Percentiles rank a stretch among this genome's conserved stretches.
phyloP scores from a whole-genome alignment of 2,888 invertebrate species.

The Conus canariensis region DNA sequence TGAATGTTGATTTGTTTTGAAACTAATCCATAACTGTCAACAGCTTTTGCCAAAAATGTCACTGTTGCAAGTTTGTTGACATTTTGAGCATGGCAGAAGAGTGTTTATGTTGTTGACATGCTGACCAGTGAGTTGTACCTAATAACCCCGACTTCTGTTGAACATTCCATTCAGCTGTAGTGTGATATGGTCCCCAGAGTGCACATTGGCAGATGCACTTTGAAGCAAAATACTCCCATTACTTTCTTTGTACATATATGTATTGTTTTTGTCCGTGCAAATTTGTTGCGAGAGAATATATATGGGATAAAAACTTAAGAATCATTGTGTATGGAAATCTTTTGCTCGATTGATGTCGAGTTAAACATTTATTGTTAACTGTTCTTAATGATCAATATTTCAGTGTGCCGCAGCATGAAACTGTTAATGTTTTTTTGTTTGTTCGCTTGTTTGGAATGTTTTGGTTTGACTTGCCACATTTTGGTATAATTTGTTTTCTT shows the following conservation, averaged over 20 bases:
- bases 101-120: background rate
- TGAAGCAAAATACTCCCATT: conserved; percentile 3
- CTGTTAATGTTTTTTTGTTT: no score
- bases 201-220: background rate
- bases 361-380: no score
- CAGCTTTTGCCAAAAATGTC: background rate
- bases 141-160: background rate
- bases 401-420: no score
- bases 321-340: no score
- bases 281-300: no score
- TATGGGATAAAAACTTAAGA: no score
- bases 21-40: no score
- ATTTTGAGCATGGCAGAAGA: background rate
- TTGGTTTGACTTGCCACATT: background rate
- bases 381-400: no score
- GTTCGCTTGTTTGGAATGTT: background rate
- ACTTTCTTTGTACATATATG: background rate
- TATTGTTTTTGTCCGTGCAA: background rate
- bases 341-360: no score
- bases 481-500: background rate
- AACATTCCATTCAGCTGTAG: background rate
- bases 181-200: background rate
- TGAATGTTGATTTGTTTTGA: no score
- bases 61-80: background rate
- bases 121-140: background rate